phyloP scores from a whole-genome alignment of 2,113 vertebrate genomes.

The human (Homo sapiens) region DNA sequence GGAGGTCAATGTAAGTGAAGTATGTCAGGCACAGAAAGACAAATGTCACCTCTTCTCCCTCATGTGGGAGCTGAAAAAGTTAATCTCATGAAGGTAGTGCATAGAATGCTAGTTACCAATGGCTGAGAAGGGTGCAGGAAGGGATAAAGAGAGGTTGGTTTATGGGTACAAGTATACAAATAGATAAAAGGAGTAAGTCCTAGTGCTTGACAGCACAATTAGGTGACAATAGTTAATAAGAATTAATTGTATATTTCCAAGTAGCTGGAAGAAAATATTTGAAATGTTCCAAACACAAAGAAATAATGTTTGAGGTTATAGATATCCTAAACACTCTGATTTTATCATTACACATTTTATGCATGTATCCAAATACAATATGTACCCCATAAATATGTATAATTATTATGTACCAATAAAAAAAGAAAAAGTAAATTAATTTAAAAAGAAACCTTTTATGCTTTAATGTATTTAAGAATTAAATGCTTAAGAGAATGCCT shows the following conservation, averaged over 20 bases:
- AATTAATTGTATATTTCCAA: neutral
- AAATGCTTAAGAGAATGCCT: neutral
- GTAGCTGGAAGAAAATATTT: neutral
- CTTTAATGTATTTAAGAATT: neutral
- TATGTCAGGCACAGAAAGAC: neutral
- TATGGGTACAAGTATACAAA: neutral
- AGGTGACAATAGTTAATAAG: neutral
- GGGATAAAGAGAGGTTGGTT: neutral
- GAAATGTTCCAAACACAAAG: neutral
- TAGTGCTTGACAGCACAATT: neutral
- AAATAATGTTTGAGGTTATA: neutral
- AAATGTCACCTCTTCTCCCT: neutral
- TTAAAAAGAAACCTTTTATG: neutral
- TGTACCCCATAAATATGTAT: neutral
- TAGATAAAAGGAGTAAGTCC: neutral
- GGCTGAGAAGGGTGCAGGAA: neutral
- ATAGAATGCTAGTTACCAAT: neutral
- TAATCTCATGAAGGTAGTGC: neutral
- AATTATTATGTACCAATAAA: neutral
- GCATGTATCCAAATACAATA: neutral
- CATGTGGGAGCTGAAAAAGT: neutral
- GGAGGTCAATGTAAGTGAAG: neutral
- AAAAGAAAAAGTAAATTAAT: neutral
- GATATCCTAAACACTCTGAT: neutral
- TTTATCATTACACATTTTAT: neutral